Evolutionary conservation across 2,888 invertebrate species (phyloP), one percentile per base, ranked within the genome.

Genomic region (Scaptomyza polygonia): DNA sequence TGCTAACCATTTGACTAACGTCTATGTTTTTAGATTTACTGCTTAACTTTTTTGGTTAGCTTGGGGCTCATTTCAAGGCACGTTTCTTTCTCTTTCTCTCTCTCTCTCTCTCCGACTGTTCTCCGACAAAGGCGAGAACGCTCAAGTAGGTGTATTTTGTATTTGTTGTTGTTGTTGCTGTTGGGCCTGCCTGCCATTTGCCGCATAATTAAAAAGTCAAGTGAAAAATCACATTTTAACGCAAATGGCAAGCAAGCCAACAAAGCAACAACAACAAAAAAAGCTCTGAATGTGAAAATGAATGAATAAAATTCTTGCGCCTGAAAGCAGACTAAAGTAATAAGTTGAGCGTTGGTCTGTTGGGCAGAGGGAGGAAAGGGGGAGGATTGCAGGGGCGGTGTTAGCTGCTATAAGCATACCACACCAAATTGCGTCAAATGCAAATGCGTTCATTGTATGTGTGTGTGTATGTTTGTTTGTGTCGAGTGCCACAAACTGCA

Each of bases 161-260:
- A 29, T 11, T 29, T 47, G 30, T 61, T 66, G 32, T 11, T 14
- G 51, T 27, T 58, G 54, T 25, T 54, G 53, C 27, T 64, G 29
- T 29, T 54, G 56, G 52, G 36, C 36, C 36, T 36, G 36, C 67
- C 52, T 77, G 67, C 65, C 65, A 54, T 68, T 68, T 72, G 79
- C 82, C 79, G 84, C 82, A 82, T 86, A 86, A 86, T 86, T 86
- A 86, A 86, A 85, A 86, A 86, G 85, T 86, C 86, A 86, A 86
- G 86, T 86, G 86, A 86, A 89, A 88, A 88, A 88, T 88, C 85
- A 81, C 83, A 86, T 88, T 88, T 88, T 77, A 75, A 79, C 73
- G 85, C 79, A 82, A 79, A 78, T 64, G 71, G 69, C 71, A 58
- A 65, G 14, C n/a, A 8, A n/a, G 2, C 14, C 36, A 14, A 14